phyloP scores from a whole-genome alignment of 2,888 invertebrate genomes.

The Cactoblastis cactorum region DNA sequence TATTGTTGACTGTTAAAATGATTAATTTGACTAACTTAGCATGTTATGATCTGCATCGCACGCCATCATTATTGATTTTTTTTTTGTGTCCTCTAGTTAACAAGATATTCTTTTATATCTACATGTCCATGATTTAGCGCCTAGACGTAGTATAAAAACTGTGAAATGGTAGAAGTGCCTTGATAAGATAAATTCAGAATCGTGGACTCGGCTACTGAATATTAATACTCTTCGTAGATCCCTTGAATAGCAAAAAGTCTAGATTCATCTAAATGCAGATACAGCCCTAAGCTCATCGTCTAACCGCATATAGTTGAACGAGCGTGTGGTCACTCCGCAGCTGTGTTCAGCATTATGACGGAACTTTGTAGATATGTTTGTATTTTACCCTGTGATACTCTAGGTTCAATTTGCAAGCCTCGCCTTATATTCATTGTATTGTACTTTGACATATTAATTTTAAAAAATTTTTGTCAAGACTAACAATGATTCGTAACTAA shows the following conservation, averaged over 20 bases:
- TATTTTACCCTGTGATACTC: neutral
- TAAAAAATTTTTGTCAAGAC: too few species aligned
- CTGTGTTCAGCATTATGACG: slow-evolving; percentile 35
- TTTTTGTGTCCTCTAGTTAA: too few species aligned
- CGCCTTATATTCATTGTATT: neutral
- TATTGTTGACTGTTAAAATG: neutral
- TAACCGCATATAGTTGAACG: slow-evolving; percentile 42
- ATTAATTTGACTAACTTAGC: neutral
- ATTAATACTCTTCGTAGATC: neutral
- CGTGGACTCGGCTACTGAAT: neutral
- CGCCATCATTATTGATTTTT: too few species aligned
- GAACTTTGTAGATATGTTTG: neutral
- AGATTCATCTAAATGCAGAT: slow-evolving; percentile 19
- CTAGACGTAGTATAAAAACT: too few species aligned
- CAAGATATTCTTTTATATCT: too few species aligned
- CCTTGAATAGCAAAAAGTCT: neutral
- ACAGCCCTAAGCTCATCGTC: slow-evolving; percentile 31
- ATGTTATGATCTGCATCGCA: neutral
- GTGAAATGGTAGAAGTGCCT: too few species aligned
- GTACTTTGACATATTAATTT: too few species aligned
- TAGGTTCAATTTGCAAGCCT: neutral
- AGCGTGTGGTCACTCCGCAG: slow-evolving; percentile 57
- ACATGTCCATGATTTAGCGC: too few species aligned
- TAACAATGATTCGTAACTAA: neutral
- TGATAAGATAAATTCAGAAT: neutral